phyloP scores from a whole-genome alignment of 2,797 vertebrate genomes.

The Cephalopachus bancanus region DNA sequence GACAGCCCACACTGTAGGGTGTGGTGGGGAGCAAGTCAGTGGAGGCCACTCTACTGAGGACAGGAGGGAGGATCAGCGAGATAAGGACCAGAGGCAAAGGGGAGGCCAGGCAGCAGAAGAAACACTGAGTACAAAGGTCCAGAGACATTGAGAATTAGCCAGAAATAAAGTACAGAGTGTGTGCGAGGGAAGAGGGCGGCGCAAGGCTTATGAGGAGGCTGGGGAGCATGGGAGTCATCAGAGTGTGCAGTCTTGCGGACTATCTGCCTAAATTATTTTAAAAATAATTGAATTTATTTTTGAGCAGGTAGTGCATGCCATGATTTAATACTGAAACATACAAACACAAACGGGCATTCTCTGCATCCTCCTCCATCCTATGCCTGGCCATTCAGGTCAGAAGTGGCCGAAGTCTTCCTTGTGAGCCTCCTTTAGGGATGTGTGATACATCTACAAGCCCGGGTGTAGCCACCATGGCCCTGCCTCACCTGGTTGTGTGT shows the following conservation, averaged over 20 bases:
- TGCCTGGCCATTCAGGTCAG: neutral
- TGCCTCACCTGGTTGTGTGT: too few species aligned
- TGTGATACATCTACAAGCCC: fast-evolving
- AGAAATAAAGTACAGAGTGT: neutral
- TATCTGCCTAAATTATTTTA: neutral
- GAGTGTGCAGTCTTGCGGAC: neutral
- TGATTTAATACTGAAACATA: neutral
- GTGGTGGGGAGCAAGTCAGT: fast-evolving
- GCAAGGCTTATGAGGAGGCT: fast-evolving
- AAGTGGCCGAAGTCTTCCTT: neutral
- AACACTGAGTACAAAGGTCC: neutral
- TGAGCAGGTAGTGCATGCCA: neutral
- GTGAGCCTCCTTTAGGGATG: neutral
- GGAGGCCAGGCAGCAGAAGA: neutral
- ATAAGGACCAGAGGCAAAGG: fast-evolving
- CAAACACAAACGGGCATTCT: neutral
- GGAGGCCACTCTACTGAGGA: neutral
- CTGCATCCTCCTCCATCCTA: neutral
- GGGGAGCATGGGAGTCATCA: neutral
- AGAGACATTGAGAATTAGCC: fast-evolving
- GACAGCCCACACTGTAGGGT: neutral
- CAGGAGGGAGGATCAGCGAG: neutral
- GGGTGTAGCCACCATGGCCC: fast-evolving
- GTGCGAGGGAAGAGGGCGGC: fast-evolving
- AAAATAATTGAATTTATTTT: neutral